Conservation (phyloP, 2,888 invertebrate species). For the Tetrapedia diversipes region DNA sequence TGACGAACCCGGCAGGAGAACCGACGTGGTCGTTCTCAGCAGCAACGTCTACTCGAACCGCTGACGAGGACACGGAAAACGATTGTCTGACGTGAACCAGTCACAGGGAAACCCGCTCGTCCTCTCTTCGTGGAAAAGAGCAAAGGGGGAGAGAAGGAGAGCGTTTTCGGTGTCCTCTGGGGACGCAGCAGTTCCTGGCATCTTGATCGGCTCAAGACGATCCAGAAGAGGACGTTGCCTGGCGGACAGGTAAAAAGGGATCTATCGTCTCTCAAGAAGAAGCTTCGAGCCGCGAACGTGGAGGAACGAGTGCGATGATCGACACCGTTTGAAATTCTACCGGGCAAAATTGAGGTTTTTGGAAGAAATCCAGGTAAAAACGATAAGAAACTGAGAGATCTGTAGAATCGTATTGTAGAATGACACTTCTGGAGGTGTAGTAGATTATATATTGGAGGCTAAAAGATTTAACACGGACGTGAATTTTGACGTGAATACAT, state of each 20-base stretch:
- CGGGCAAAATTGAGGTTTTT: background rate
- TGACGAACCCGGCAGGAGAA: constrained; percentile 77
- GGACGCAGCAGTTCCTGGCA: constrained; percentile 5
- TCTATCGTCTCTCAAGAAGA: background rate
- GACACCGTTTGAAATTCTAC: background rate
- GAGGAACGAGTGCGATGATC: background rate
- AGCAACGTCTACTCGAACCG: constrained; percentile 79
- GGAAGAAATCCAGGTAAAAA: no score
- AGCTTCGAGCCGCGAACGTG: background rate
- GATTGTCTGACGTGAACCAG: background rate
- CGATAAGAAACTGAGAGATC: no score
- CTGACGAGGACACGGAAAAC: constrained; percentile 54
- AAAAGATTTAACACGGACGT: no score
- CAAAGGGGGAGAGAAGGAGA: background rate
- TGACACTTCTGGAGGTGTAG: no score
- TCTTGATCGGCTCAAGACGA: background rate
- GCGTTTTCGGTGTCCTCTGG: constrained; percentile 8
- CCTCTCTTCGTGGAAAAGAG: no score
- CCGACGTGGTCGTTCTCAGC: constrained; percentile 78
- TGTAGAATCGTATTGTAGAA: no score
- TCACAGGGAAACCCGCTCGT: background rate
- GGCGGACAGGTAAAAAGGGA: background rate
- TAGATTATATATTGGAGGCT: no score
- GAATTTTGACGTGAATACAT: no score
- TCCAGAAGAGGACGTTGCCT: constrained; percentile 9